phyloP scores from a whole-genome alignment of 2,113 vertebrate species.

The Xiphophorus hellerii region DNA sequence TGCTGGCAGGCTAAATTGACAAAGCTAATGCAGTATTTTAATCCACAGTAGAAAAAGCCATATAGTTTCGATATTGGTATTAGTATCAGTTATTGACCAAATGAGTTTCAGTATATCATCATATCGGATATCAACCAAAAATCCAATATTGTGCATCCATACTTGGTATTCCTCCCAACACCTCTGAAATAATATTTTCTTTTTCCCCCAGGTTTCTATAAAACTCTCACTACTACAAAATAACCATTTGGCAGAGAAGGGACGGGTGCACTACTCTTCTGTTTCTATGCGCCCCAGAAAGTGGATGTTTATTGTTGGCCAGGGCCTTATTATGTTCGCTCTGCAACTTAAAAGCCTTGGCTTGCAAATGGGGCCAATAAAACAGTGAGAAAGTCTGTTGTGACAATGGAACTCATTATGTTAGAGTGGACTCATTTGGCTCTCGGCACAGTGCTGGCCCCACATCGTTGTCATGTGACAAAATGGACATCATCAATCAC shows the following conservation, averaged over 20 bases:
- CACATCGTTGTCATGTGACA: conserved; percentile 35
- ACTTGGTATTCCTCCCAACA: conserved; percentile 23
- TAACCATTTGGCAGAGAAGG: conserved; percentile 32
- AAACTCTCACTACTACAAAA: conserved; percentile 68
- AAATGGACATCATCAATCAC: conserved; percentile 58
- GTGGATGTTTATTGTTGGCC: conserved; percentile 73
- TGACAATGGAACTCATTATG: conserved; percentile 67
- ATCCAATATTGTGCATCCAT: too few species aligned
- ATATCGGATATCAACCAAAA: too few species aligned
- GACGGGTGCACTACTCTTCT: conserved; percentile 33
- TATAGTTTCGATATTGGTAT: too few species aligned
- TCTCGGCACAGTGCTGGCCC: conserved; percentile 10
- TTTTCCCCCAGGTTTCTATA: conserved; percentile 36
- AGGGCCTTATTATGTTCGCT: conserved; percentile 71
- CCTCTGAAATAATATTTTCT: conserved; percentile 38
- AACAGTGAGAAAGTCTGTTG: conserved; percentile 66
- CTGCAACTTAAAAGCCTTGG: conserved; percentile 75
- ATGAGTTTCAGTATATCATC: too few species aligned
- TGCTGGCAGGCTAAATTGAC: too few species aligned
- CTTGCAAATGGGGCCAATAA: conserved; percentile 72
- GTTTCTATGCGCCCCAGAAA: conserved; percentile 51
- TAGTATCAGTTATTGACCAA: too few species aligned
- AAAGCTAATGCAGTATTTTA: too few species aligned
- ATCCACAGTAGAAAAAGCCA: too few species aligned
- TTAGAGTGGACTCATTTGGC: conserved; percentile 68